Conservation (phyloP, 2,113 vertebrate species). For the Carettochelys insculpta region DNA sequence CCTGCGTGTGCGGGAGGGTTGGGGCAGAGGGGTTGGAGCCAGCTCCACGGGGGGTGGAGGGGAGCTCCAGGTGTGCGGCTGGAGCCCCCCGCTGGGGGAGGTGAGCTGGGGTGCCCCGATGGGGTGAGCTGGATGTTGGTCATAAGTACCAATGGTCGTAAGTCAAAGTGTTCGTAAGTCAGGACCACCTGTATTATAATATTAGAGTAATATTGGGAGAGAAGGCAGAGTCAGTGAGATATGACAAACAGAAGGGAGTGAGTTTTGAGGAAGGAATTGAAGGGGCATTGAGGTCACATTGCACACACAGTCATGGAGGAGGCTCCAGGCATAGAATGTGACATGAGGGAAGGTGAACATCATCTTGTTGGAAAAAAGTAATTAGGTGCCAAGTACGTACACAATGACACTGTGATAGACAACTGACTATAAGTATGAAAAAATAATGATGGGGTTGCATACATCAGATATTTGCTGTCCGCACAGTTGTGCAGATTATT, state of each 20-base stretch:
- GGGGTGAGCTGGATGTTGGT: too few relatives aligned
- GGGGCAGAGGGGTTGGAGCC: too few relatives aligned
- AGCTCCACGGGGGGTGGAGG: too few relatives aligned
- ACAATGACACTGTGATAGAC: not conserved
- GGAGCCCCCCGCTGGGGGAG: too few relatives aligned
- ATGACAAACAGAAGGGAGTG: not conserved
- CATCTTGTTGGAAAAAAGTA: not conserved
- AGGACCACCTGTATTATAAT: not conserved
- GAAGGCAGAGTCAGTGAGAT: not conserved
- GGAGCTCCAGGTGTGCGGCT: too few relatives aligned
- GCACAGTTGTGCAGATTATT: not conserved
- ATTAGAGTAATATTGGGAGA: not conserved
- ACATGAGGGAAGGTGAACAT: not conserved
- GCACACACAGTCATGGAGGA: fast-evolving
- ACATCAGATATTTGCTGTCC: not conserved
- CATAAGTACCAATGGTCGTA: too few relatives aligned
- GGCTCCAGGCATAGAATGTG: not conserved
- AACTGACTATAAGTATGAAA: not conserved
- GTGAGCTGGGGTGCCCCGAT: too few relatives aligned
- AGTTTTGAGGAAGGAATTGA: not conserved
- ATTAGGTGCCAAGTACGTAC: not conserved
- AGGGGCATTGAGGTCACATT: not conserved
- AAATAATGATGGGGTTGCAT: not conserved
- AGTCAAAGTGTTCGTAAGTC: too few relatives aligned
- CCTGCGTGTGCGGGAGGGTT: too few relatives aligned